Conservation (phyloP, 2,888 invertebrate species). For the Ornithoptera priamus region DNA sequence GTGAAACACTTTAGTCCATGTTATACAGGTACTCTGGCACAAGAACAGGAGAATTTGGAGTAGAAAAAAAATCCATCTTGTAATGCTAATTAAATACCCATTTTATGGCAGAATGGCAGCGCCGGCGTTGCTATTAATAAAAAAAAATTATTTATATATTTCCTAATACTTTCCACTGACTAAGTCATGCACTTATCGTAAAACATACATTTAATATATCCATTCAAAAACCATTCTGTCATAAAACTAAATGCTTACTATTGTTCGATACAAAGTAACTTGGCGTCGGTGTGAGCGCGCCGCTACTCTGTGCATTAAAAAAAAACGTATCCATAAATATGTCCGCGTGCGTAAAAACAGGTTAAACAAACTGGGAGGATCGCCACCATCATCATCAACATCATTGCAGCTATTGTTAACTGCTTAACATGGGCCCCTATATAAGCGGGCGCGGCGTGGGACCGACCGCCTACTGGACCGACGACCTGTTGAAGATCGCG, state of each 20-base stretch:
- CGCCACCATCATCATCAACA: too few species aligned
- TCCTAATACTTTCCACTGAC: constrained; percentile 45
- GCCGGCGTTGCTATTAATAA: constrained; percentile 34
- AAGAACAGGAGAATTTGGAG: constrained; percentile 54
- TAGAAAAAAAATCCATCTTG: constrained; percentile 42
- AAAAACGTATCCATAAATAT: constrained; percentile 8
- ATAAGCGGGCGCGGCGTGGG: too few species aligned
- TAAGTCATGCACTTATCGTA: constrained; percentile 42
- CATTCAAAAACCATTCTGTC: constrained; percentile 51
- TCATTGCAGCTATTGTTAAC: too few species aligned
- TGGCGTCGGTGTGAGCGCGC: constrained; percentile 24
- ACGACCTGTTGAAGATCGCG: too few species aligned
- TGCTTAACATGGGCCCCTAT: too few species aligned
- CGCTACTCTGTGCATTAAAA: constrained; percentile 22
- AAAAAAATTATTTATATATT: constrained; percentile 33
- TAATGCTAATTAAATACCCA: constrained; percentile 47
- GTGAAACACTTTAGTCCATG: constrained; percentile 57
- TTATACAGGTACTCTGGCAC: constrained; percentile 58
- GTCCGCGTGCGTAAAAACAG: constrained; percentile 30
- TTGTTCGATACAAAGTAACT: constrained; percentile 38
- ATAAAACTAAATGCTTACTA: constrained; percentile 67
- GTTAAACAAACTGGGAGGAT: constrained; percentile 40
- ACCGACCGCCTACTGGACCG: too few species aligned
- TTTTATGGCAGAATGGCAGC: constrained; percentile 60
- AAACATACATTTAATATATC: constrained; percentile 33